Evolutionary conservation across 2,797 vertebrate genomes (phyloP), one percentile per base, ranked within the genome.

Genomic region (Manis crassicaudata): DNA sequence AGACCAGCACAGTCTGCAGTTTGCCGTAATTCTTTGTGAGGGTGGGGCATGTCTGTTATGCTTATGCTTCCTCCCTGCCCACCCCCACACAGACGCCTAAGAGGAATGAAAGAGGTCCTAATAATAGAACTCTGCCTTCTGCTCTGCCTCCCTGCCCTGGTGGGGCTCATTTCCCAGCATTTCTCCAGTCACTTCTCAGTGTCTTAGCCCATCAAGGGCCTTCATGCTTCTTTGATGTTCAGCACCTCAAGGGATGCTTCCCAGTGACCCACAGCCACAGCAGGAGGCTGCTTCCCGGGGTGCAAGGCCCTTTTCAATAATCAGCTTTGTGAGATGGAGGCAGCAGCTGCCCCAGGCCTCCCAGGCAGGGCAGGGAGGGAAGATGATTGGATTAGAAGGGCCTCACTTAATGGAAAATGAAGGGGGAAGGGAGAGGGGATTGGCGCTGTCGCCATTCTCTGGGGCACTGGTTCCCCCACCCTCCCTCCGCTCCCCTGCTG

Each of bases 321-420:
- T 96, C 94, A 85, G 96, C 97, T 96, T 93, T 95, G 87, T 83
- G 79, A 93, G 94, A 21, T 23, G 18, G 43, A 84, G 87, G 63
- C 90, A 37, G 96, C 97, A 96, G 96, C 97, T 96, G 97, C 90
- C 96, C 60, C 20, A 32, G 86, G 35, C 87, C 62, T 88, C 83
- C 68, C 56, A 20, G 93, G 92, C 91, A 81, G 85, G 0, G 2
- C 43, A 1, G 72, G 67, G 90, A 84, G 40, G 86, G 85, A 20
- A 23, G 75, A 35, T 16, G 46, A 86, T 16, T 63, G 82, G 94
- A 96, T 94, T 79, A 88, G 81, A 58, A 62, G 88, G 20, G 82
- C 46, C 25, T 32, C 0, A 3, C 79, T 87, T 93, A 92, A 88
- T 67, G 80, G 94, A 73, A 90, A 81, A 90, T 5, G 70, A 56